phyloP scores from a whole-genome alignment of 2,888 invertebrate genomes.

The Frankliniella fusca region DNA sequence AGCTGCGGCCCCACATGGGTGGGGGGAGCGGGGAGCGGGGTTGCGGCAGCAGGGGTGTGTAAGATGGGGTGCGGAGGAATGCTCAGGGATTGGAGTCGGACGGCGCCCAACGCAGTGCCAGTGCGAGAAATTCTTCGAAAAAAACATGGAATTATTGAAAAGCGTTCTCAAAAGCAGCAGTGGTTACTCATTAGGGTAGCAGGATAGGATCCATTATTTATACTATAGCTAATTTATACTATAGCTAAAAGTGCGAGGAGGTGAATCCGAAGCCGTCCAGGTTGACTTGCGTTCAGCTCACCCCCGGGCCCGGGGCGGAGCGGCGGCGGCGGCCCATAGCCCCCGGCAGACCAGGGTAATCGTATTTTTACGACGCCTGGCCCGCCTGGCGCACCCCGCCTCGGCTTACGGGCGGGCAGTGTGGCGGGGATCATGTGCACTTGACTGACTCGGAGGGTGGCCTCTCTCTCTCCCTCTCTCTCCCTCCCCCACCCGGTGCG shows the following conservation, averaged over 20 bases:
- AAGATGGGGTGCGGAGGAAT: too few relatives aligned
- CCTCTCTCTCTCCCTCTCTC: too few relatives aligned
- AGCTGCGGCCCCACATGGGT: not conserved
- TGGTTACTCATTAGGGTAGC: not conserved
- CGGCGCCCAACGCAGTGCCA: too few relatives aligned
- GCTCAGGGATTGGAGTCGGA: too few relatives aligned
- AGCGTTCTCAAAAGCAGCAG: not conserved
- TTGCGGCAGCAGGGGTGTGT: not conserved
- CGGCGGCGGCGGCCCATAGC: too few relatives aligned
- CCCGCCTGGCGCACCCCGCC: not conserved
- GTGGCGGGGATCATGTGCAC: not conserved
- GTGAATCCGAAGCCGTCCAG: too few relatives aligned
- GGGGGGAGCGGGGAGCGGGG: not conserved
- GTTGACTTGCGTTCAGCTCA: not conserved
- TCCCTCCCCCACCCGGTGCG: too few relatives aligned
- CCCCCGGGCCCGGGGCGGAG: not conserved
- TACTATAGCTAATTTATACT: too few relatives aligned
- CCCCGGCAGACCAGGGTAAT: not conserved
- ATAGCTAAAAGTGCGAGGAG: too few relatives aligned
- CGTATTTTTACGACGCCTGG: conserved; percentile 11
- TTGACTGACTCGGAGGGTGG: not conserved
- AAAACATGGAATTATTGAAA: not conserved
- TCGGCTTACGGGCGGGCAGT: not conserved
- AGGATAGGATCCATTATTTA: too few relatives aligned
- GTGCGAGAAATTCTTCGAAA: too few relatives aligned